Percentiles rank a stretch among this genome's conserved stretches.
Evolutionary conservation across 1,140 invertebrate genomes (phyloP).

Genomic region (Rhynchophorus ferrugineus): DNA sequence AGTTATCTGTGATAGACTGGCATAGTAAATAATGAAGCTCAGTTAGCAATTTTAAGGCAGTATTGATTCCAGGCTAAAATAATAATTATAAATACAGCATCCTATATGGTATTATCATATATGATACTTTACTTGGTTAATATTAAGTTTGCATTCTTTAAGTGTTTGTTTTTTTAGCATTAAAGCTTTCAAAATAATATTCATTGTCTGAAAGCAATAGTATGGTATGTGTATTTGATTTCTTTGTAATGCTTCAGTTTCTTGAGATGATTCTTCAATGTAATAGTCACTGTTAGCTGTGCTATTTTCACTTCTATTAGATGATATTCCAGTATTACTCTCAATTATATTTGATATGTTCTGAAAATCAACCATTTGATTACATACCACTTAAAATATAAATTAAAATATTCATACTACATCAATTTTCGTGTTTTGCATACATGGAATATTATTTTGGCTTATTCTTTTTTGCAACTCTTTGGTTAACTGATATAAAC

Average conservation of each 20-base stretch:
- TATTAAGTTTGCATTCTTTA: conserved; percentile 18
- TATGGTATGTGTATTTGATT: conserved; percentile 45
- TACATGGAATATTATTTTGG: conserved; percentile 46
- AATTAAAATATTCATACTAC: neutral
- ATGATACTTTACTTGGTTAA: conserved; percentile 24
- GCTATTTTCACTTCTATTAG: conserved; percentile 12
- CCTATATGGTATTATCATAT: neutral
- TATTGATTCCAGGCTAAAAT: conserved; percentile 35
- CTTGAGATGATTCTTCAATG: conserved; percentile 2
- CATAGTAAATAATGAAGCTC: conserved; percentile 30
- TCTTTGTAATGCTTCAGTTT: conserved; percentile 32
- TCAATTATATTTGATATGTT: too few relatives aligned
- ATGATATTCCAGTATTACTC: neutral
- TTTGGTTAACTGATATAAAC: conserved; percentile 43
- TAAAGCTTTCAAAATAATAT: conserved; percentile 38
- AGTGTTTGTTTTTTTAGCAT: conserved; percentile 27
- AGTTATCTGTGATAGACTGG: conserved; percentile 22
- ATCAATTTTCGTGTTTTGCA: conserved; percentile 39
- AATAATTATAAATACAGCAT: conserved; percentile 17
- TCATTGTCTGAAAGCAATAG: conserved; percentile 46
- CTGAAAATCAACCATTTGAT: too few relatives aligned
- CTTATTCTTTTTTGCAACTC: conserved; percentile 42
- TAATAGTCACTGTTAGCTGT: conserved; percentile 36
- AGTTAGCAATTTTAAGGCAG: conserved; percentile 30
- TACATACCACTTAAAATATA: too few relatives aligned